Evolutionary conservation across 2,888 invertebrate species (phyloP).

Genomic region (Clitarchus hookeri): DNA sequence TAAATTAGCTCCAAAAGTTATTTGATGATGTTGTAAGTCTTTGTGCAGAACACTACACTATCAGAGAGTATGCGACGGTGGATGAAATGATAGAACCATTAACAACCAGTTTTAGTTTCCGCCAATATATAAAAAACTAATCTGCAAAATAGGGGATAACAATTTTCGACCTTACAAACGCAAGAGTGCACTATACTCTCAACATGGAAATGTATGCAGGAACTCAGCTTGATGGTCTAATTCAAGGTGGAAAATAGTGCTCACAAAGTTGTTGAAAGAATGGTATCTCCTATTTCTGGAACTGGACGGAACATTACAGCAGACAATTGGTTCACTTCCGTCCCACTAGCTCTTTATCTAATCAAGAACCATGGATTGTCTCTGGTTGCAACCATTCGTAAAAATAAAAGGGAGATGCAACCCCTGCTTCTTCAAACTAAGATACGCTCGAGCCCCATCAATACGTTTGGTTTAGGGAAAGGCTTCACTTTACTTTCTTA

Average conservation of each 20-base stretch:
- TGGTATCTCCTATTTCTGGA: not conserved
- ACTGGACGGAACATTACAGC: not conserved
- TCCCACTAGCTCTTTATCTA: conserved; percentile 38
- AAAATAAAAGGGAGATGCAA: conserved; percentile 44
- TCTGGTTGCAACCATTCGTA: conserved; percentile 41
- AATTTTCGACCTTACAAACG: conserved; percentile 23
- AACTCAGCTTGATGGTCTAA: conserved; percentile 28
- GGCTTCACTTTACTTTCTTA: conserved; percentile 38
- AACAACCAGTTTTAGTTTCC: conserved; percentile 23
- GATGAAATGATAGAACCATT: conserved; percentile 32
- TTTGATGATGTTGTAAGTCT: conserved; percentile 25
- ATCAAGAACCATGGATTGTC: conserved; percentile 37
- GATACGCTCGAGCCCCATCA: conserved; percentile 33
- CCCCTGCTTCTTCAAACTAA: conserved; percentile 38
- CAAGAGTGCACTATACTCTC: conserved; percentile 24
- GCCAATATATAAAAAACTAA: conserved; percentile 22
- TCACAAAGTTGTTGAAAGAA: not conserved
- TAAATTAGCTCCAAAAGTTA: conserved; percentile 24
- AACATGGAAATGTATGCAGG: conserved; percentile 31
- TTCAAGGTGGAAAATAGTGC: not conserved
- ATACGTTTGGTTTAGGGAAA: conserved; percentile 41
- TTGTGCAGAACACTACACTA: not conserved
- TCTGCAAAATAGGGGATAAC: conserved; percentile 30
- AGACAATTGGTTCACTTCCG: conserved; percentile 24
- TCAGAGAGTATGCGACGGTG: conserved; percentile 26